These are phyloP conservation scores for Hemiprocne comata DNA, from an alignment of 2,113 vertebrate genomes.

Conservation along the genomic window DNA sequence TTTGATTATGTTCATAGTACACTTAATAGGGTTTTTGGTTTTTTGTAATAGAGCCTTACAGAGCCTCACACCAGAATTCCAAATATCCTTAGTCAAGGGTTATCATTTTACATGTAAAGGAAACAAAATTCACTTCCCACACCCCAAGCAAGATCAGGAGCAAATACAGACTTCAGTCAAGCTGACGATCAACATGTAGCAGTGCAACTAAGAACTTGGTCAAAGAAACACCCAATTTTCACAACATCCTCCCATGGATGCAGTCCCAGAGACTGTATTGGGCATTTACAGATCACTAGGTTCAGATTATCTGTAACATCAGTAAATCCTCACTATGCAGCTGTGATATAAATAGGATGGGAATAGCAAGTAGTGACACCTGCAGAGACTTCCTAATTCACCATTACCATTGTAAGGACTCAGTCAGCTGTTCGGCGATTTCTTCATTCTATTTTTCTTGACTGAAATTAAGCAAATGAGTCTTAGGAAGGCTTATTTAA, in stretches of 20 bases:
- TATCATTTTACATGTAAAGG: neutral
- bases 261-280: neutral
- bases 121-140: neutral
- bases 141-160: neutral
- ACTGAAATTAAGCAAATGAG: neutral
- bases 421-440: neutral
- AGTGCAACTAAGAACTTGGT: neutral
- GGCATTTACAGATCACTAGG: neutral
- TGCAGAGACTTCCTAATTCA: neutral
- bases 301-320: neutral
- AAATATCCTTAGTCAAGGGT: neutral
- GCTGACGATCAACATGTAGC: neutral
- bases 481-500: neutral
- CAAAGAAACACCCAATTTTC: neutral
- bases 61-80: neutral
- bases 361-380: neutral
- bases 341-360: neutral
- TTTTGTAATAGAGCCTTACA: neutral
- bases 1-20: neutral
- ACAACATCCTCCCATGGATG: neutral
- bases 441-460: neutral
- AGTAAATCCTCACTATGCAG: neutral
- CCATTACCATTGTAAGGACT: neutral
- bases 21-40: accelerated
- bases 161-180: neutral